phyloP scores from a whole-genome alignment of 1,140 invertebrate species.

The Heliconius hermathena region DNA sequence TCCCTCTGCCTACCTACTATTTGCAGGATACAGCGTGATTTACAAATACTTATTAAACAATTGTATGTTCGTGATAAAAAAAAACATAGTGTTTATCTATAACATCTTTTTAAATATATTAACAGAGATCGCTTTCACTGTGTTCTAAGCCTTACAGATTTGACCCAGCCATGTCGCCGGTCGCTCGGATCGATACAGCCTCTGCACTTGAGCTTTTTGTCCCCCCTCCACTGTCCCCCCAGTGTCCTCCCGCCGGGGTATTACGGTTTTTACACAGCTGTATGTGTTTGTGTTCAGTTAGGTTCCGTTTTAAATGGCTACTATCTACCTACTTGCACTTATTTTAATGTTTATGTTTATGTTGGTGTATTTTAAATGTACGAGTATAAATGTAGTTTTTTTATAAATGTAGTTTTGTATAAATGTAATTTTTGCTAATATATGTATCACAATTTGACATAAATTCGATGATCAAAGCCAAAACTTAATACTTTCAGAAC shows the following conservation, averaged over 20 bases:
- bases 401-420: not conserved
- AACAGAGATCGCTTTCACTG: not conserved
- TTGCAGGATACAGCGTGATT: not conserved
- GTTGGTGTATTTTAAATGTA: not conserved
- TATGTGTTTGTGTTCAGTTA: slow-evolving; percentile 22
- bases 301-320: slow-evolving; percentile 13
- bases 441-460: not conserved
- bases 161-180: slow-evolving; percentile 75
- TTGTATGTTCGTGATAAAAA: too few relatives aligned
- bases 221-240: slow-evolving; percentile 44
- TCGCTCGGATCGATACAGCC: slow-evolving; percentile 76
- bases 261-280: slow-evolving; percentile 29
- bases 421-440: not conserved
- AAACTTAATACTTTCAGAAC: too few relatives aligned
- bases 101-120: not conserved
- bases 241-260: slow-evolving; percentile 28
- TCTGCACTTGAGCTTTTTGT: slow-evolving; percentile 77
- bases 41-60: not conserved
- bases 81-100: too few relatives aligned
- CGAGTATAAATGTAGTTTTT: not conserved
- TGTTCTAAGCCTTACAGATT: slow-evolving; percentile 39
- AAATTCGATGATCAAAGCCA: too few relatives aligned
- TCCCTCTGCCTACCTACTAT: not conserved
- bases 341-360: slow-evolving; percentile 3
- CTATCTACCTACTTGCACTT: not conserved